Evolutionary conservation across 2,888 invertebrate genomes (phyloP), one percentile per base, ranked within the genome.

Genomic region (Eutolmus rufibarbis): DNA sequence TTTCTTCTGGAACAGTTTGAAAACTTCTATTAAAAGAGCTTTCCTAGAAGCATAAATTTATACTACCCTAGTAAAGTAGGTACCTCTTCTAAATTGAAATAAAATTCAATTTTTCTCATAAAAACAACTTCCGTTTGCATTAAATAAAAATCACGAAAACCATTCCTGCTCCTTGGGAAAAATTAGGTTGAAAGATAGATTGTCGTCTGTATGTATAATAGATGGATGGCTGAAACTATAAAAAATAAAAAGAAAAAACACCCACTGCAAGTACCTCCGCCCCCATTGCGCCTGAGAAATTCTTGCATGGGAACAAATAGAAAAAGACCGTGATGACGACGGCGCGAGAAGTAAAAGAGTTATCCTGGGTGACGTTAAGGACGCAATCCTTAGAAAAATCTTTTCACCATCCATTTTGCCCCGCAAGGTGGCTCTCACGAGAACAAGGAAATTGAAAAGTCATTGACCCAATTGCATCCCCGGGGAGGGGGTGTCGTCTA

Each of bases 401-500:
- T 66, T 66, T 66, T 66, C 66, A 23, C 66, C 19, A 66, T 66
- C 3, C 66, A 66, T 66, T 66, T 66, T 23, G 28, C 66, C 28
- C 23, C 66, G 66, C 23, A 28, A 66, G 66, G 66, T 66, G 66
- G 66, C 28, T 66, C 66, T 66, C 66, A 66, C 28, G 66, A 46
- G 79, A 79, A 79, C 28, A 79, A 79, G 51, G 46, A 79, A 79
- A 79, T 79, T 79, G 79, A 79, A 79, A 79, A 79, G 79, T 79
- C 79, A 79, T 79, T 79, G 79, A 79, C 79, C 79, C 51, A 79
- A 79, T 79, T 79, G 51, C 79, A 79, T 79, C 79, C 79, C 28
- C 66, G 9, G 23, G 66, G 23, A 28, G 66, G 66, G 14, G 66
- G 28, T 14, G 19, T 23, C 19, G 66, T 66, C 66, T 66, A 28